Base-by-base conservation (phyloP, 2,797 vertebrate genomes). In the Chrysocyon brachyurus region DNA sequence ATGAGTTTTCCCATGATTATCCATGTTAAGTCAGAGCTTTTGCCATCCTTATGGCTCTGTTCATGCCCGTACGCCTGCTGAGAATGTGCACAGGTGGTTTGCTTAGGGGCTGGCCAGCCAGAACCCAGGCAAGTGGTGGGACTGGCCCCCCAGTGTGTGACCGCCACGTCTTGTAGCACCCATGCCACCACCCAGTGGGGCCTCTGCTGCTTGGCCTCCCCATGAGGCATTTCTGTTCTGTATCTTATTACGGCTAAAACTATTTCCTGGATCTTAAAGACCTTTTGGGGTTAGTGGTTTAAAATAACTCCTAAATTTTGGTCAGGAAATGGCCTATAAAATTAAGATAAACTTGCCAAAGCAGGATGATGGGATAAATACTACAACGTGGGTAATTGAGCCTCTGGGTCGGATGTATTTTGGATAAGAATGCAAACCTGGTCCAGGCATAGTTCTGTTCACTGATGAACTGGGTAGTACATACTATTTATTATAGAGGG, bases 261-360 rank as follows among this genome's bases (percentile, higher is more conserved):
- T 82, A 90, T 88, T 97, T 97, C 96, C 97, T 97, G 93, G 91
- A 93, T 87, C 88, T 92, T 96, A 83, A 77, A 91, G 81, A 87
- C 46, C 90, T 57, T 90, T 96, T 40, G 86, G 85, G 94, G 85
- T 96, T 95, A 95, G 93, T 86, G 95, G 95, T 98, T 98, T 98
- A 97, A 96, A 97, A 95, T 96, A 97, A 93, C 93, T 95, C 87
- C 52, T 78, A 85, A 84, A 82, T 97, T 96, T 94, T 93, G 93
- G 94, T 95, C 72, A 94, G 96, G 97, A 98, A 98, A 95, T 95
- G 79, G 73, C 84, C 78, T 97, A 82, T 95, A 83, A 95, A 96
- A 88, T 93, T 72, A 78, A 94, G 91, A 84, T 64, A 86, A 70
- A 79, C 21, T 96, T 97, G 97, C 97, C 95, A 84, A 94, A 78